Evolutionary conservation across 1,140 invertebrate species (phyloP).

Genomic region (Pissodes strobi): DNA sequence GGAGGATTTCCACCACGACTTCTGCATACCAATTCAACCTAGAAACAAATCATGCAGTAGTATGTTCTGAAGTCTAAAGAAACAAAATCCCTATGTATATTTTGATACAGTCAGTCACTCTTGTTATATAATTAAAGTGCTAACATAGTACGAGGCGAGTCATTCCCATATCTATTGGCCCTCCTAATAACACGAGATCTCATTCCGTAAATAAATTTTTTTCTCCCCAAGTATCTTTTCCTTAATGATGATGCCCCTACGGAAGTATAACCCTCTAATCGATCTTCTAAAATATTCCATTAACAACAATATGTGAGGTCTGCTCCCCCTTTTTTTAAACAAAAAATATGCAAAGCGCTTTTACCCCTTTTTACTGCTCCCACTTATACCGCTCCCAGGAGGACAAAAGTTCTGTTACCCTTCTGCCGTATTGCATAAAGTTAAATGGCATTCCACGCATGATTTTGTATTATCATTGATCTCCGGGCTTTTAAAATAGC

Average conservation of each 20-base stretch:
- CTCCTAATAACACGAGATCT: too few species aligned
- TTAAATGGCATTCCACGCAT: slow-evolving; percentile 17
- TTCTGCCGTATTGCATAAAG: slow-evolving; percentile 16
- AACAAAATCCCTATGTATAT: too few species aligned
- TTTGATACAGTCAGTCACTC: too few species aligned
- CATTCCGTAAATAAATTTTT: too few species aligned
- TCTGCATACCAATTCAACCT: slow-evolving; percentile 82
- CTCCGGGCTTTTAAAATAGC: slow-evolving; percentile 14
- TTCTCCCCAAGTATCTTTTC: too few species aligned
- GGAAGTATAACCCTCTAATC: not conserved
- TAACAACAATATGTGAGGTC: not conserved
- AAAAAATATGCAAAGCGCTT: slow-evolving; percentile 21
- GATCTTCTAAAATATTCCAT: not conserved
- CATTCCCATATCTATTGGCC: too few species aligned
- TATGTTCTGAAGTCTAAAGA: too few species aligned
- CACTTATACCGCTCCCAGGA: slow-evolving; percentile 17
- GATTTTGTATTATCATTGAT: slow-evolving; percentile 17
- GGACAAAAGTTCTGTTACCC: slow-evolving; percentile 23
- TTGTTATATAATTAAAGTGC: too few species aligned
- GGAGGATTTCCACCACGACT: slow-evolving; percentile 94
- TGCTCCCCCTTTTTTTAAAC: slow-evolving; percentile 6
- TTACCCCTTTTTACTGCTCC: slow-evolving; percentile 16
- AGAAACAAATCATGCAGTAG: too few species aligned
- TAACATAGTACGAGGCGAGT: too few species aligned
- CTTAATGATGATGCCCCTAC: too few species aligned